phyloP scores from a whole-genome alignment of 2,888 invertebrate species.

The Theodoxus fluviatilis region DNA sequence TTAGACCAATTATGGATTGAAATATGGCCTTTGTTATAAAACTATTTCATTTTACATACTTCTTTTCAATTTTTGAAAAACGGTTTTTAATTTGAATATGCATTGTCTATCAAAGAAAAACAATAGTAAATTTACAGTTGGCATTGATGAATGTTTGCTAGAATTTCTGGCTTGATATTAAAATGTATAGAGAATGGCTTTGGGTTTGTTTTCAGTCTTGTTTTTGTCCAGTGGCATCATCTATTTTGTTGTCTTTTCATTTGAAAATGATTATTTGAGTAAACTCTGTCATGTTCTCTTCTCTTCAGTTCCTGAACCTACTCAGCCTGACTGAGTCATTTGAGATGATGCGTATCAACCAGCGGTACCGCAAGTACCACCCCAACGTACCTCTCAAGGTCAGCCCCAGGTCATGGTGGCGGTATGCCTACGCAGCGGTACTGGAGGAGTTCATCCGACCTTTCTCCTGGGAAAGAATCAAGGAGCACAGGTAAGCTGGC shows the following conservation, averaged over 20 bases:
- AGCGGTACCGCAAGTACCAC: constrained; percentile 73
- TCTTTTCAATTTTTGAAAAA: too few relatives aligned
- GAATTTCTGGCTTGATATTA: too few relatives aligned
- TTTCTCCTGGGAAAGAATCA: constrained; percentile 78
- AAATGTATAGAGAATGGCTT: neutral
- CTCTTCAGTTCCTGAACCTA: constrained; percentile 71
- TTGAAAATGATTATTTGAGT: neutral
- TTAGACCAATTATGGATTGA: too few relatives aligned
- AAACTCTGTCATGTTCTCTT: neutral
- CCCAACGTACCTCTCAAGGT: constrained; percentile 71
- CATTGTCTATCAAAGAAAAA: too few relatives aligned
- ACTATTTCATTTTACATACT: too few relatives aligned
- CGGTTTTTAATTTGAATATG: too few relatives aligned
- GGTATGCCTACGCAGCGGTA: constrained; percentile 76
- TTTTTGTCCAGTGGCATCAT: neutral
- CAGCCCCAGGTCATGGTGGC: constrained; percentile 78
- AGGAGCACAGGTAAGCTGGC: constrained; percentile 73
- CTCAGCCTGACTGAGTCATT: constrained; percentile 66
- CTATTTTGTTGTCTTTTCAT: neutral
- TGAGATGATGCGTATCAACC: constrained; percentile 73
- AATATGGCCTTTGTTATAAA: too few relatives aligned
- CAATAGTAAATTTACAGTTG: too few relatives aligned
- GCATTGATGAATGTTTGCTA: too few relatives aligned
- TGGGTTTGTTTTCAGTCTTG: neutral
- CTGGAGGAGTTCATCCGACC: constrained; percentile 77